A percentile compares a stretch with the other conserved stretches of the same genome.
Conservation (phyloP, 2,888 invertebrate species). For the Brachypalpus laphriformis region DNA sequence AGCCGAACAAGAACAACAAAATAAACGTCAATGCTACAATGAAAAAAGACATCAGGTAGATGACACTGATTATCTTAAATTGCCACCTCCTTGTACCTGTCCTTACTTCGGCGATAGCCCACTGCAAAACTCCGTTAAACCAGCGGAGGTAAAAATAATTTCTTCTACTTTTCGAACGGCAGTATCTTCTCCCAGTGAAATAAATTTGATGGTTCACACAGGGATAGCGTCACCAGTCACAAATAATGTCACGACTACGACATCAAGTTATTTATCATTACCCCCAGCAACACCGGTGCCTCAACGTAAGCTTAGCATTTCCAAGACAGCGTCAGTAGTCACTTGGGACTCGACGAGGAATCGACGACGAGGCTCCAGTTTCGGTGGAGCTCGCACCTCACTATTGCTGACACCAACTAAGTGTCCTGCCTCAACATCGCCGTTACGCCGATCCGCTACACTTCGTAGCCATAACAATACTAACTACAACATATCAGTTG, state of each 20-base stretch:
- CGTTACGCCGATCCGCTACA: slow-evolving; percentile 86
- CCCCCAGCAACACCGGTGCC: slow-evolving; percentile 77
- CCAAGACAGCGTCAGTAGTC: slow-evolving; percentile 85
- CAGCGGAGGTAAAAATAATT: slow-evolving; percentile 84
- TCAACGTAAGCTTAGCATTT: slow-evolving; percentile 83
- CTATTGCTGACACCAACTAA: slow-evolving; percentile 85
- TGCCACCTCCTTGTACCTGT: slow-evolving; percentile 91
- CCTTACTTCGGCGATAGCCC: slow-evolving; percentile 91
- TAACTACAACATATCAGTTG: slow-evolving; percentile 76
- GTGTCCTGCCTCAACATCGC: slow-evolving; percentile 79
- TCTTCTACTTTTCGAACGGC: slow-evolving; percentile 77
- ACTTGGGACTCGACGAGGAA: slow-evolving; percentile 89
- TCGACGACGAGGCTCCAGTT: slow-evolving; percentile 88
- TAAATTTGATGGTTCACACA: slow-evolving; percentile 29
- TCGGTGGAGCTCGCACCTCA: slow-evolving; percentile 87
- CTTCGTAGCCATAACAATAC: slow-evolving; percentile 84
- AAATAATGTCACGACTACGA: slow-evolving; percentile 32
- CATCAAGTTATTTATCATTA: slow-evolving; percentile 74
- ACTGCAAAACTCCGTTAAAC: slow-evolving; percentile 82
- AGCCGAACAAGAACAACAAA: slow-evolving; percentile 74
- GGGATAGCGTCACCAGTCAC: slow-evolving; percentile 8
- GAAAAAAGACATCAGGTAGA: slow-evolving; percentile 8
- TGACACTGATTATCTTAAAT: slow-evolving; percentile 82
- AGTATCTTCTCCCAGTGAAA: slow-evolving; percentile 43
- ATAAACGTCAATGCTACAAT: slow-evolving; percentile 24